These are phyloP conservation scores for Gymnobelideus leadbeateri DNA, from an alignment of 2,113 vertebrate species.

Conservation along the genomic window DNA sequence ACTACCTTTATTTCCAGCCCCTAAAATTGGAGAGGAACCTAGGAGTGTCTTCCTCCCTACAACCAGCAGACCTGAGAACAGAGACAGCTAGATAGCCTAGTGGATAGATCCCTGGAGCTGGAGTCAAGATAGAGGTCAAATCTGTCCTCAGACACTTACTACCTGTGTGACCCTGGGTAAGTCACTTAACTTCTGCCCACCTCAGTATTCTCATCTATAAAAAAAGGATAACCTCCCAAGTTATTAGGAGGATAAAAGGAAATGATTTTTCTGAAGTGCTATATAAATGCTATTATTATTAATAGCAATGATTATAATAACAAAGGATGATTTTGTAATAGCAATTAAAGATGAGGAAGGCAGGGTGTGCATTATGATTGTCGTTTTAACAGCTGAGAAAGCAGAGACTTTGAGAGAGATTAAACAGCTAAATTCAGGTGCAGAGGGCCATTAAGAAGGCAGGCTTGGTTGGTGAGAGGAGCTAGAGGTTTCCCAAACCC, in stretches of 20 bases:
- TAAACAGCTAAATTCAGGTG: neutral
- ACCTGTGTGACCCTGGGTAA: neutral
- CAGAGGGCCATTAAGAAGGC: neutral
- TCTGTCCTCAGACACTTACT: neutral
- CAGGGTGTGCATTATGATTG: neutral
- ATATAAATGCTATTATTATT: neutral
- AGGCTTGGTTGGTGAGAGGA: neutral
- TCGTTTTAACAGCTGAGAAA: neutral
- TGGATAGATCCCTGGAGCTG: neutral
- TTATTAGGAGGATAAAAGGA: neutral
- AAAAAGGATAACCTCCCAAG: neutral
- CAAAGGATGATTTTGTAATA: neutral
- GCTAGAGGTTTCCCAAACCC: neutral
- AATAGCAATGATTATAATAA: neutral
- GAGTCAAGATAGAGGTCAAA: neutral
- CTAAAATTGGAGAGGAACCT: slow-evolving; percentile 10
- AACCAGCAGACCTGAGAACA: neutral
- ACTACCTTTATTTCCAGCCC: slow-evolving; percentile 20
- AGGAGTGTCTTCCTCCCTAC: neutral
- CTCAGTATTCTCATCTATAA: neutral
- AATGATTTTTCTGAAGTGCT: neutral
- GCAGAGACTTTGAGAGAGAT: neutral
- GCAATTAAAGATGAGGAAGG: neutral
- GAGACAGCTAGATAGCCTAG: neutral
- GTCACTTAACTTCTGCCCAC: neutral